Percentiles rank a stretch among this genome's conserved stretches.
Evolutionary conservation across 2,888 invertebrate species (phyloP).

Genomic region (Ennomos quercinarius): DNA sequence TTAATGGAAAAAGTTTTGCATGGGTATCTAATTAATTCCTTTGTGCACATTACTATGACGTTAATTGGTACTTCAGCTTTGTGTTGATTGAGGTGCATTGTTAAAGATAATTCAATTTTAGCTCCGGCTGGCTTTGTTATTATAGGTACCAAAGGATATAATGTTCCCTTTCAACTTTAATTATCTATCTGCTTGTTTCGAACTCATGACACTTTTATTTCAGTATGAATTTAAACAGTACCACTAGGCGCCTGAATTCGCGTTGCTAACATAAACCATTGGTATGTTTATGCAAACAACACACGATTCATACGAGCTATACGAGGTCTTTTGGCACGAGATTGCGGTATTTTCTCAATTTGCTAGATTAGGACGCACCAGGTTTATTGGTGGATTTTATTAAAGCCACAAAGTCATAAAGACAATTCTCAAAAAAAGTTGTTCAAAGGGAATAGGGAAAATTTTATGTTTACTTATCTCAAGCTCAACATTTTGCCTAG

Average conservation of each 20-base stretch:
- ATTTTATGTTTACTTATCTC: too few relatives aligned
- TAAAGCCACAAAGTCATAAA: neutral
- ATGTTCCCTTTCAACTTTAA: constrained; percentile 19
- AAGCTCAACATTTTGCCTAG: too few relatives aligned
- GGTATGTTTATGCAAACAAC: constrained; percentile 32
- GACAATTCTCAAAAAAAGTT: too few relatives aligned
- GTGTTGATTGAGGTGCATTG: constrained; percentile 38
- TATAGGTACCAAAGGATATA: constrained; percentile 12
- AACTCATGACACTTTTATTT: constrained; percentile 1
- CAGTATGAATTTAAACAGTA: neutral
- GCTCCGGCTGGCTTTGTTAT: constrained; percentile 22
- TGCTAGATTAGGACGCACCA: constrained; percentile 25
- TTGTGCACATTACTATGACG: constrained; percentile 46
- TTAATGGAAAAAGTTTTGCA: constrained; percentile 64
- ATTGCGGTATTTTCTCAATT: constrained; percentile 35
- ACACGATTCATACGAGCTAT: constrained; percentile 1
- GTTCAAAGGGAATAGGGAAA: too few relatives aligned
- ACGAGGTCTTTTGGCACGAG: constrained; percentile 21
- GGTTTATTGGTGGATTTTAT: constrained; percentile 25
- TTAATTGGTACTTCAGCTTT: constrained; percentile 42
- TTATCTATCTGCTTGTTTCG: constrained; percentile 1
- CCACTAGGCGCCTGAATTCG: constrained; percentile 5
- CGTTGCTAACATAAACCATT: constrained; percentile 20
- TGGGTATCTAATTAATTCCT: constrained; percentile 58
- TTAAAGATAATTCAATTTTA: constrained; percentile 34